Conservation (phyloP, 2,797 vertebrate species). For the Loris lydekkerianus region DNA sequence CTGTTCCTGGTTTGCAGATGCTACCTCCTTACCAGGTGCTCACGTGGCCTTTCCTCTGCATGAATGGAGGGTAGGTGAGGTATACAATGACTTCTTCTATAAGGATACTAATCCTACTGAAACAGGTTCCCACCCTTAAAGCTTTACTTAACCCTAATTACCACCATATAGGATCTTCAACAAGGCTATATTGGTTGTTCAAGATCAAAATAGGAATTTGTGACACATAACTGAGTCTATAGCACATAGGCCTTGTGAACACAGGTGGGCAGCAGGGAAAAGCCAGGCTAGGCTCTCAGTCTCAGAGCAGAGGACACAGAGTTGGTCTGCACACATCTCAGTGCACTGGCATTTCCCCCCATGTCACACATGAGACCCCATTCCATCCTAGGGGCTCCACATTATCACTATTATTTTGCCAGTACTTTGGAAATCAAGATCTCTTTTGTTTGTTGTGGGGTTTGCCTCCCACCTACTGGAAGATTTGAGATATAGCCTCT, state of each 20-base stretch:
- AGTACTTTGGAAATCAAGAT: neutral
- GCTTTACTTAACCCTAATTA: neutral
- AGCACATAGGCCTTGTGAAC: neutral
- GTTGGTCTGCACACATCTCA: too few relatives aligned
- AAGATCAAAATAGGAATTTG: too few relatives aligned
- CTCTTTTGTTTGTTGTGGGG: neutral
- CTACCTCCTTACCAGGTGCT: neutral
- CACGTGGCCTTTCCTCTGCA: neutral
- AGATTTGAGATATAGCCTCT: neutral
- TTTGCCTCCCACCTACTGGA: neutral
- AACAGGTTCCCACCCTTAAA: fast-evolving
- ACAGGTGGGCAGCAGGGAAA: fast-evolving
- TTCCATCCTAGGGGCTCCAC: neutral
- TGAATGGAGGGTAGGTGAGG: too few relatives aligned
- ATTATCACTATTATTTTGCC: neutral
- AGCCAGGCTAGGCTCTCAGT: neutral
- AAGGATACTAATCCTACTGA: neutral
- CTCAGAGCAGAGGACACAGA: neutral
- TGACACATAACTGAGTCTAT: fast-evolving
- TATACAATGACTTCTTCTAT: too few relatives aligned
- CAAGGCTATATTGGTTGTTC: fast-evolving
- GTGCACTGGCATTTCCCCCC: neutral
- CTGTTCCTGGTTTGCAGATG: neutral
- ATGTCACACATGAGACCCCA: neutral
- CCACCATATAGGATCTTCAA: neutral